Conservation (phyloP, 2,888 invertebrate species). For the Rhamnusium bicolor region DNA sequence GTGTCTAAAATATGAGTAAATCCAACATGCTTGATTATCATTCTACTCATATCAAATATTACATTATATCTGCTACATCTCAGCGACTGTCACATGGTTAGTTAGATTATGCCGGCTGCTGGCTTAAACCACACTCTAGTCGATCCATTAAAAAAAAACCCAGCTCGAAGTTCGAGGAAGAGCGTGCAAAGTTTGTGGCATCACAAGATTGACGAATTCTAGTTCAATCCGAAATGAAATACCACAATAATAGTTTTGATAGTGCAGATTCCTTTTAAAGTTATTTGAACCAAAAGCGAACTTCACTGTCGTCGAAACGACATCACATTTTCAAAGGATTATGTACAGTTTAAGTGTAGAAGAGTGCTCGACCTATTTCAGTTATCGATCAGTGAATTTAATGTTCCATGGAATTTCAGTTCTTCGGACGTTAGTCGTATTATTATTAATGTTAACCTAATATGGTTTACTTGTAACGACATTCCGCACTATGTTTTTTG, state of each 20-base stretch:
- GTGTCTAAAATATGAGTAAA: too few relatives aligned
- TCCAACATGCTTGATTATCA: background rate
- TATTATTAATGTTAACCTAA: constrained; percentile 17
- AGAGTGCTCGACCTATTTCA: background rate
- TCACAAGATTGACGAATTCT: constrained; percentile 3
- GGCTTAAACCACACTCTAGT: background rate
- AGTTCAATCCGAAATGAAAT: background rate
- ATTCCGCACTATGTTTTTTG: background rate
- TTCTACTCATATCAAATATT: background rate
- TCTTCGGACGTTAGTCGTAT: constrained; percentile 28
- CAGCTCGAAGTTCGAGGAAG: background rate
- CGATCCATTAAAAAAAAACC: background rate
- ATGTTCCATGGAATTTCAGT: constrained; percentile 36
- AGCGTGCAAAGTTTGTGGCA: background rate
- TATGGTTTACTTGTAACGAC: background rate
- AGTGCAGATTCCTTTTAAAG: constrained; percentile 1
- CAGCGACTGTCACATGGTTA: background rate
- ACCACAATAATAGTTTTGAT: background rate
- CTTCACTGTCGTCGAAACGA: background rate
- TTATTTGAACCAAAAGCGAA: constrained; percentile 5
- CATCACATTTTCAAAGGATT: background rate
- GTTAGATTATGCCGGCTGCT: background rate
- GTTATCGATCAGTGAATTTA: constrained; percentile 27
- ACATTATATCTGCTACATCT: background rate
- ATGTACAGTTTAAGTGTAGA: background rate